Conservation (phyloP, 2,113 vertebrate genomes). For the Rhea pennata region DNA sequence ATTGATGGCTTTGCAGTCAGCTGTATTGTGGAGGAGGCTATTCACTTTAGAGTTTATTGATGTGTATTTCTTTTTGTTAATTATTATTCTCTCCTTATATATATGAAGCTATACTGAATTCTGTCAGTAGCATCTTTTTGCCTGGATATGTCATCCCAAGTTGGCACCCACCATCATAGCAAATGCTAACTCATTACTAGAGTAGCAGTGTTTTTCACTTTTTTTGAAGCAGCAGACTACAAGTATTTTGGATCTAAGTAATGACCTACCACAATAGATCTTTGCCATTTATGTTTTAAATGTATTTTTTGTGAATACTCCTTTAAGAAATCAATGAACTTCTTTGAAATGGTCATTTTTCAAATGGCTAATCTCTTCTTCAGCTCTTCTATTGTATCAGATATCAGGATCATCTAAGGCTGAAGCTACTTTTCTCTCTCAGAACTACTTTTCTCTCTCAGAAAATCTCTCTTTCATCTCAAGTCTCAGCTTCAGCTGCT, state of each 20-base stretch:
- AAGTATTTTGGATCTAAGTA: neutral
- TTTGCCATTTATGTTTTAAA: conserved; percentile 1
- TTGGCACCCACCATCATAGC: neutral
- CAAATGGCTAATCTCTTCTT: conserved; percentile 42
- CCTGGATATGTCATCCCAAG: neutral
- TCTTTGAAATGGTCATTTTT: conserved; percentile 53
- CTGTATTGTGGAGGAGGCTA: conserved; percentile 41
- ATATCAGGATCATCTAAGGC: conserved; percentile 16
- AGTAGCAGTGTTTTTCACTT: neutral
- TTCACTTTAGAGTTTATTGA: conserved; percentile 57
- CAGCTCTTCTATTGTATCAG: conserved; percentile 39
- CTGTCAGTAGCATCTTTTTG: neutral
- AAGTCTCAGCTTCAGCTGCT: neutral
- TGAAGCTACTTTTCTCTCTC: neutral
- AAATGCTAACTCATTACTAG: neutral
- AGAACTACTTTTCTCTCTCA: conserved; percentile 3
- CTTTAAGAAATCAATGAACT: conserved; percentile 38
- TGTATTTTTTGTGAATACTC: conserved; percentile 41
- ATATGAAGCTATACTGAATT: neutral
- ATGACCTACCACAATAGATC: neutral
- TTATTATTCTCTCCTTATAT: neutral
- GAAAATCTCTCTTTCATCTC: conserved; percentile 33
- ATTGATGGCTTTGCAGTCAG: conserved; percentile 19
- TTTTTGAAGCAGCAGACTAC: neutral
- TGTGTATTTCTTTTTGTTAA: conserved; percentile 47